Evolutionary conservation across 2,113 vertebrate genomes (phyloP).

Genomic region (Apus apus): DNA sequence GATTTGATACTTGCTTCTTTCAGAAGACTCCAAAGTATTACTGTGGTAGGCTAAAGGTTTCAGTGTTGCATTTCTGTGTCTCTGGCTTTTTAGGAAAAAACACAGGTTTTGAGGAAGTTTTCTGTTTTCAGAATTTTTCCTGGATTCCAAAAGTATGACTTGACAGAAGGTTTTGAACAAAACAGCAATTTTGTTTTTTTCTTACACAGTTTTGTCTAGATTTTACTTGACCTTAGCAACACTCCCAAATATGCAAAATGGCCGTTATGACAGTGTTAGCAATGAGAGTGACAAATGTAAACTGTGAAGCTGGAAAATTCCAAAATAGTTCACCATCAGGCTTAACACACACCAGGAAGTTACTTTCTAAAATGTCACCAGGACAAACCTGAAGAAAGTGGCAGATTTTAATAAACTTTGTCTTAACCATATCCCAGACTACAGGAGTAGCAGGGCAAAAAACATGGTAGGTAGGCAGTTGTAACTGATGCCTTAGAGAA

Average conservation of each 20-base stretch:
- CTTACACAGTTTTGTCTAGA: background rate
- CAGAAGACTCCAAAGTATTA: background rate
- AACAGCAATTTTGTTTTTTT: background rate
- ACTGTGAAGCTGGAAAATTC: background rate
- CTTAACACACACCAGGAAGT: background rate
- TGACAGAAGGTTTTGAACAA: background rate
- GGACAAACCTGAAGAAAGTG: background rate
- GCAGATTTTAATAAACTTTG: background rate
- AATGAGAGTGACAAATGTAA: background rate
- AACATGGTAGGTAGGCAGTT: background rate
- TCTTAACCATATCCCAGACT: background rate
- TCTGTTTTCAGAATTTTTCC: background rate
- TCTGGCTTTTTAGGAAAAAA: background rate
- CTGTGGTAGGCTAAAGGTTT: background rate
- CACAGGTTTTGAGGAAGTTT: background rate
- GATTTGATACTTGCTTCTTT: background rate
- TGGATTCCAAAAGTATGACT: background rate
- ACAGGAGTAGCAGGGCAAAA: background rate
- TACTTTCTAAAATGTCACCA: background rate
- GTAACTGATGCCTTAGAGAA: background rate
- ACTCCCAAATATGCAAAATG: background rate
- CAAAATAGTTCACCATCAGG: background rate
- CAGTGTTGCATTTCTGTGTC: background rate
- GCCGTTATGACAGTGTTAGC: background rate
- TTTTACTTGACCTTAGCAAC: slow-evolving; percentile 2